Evolutionary conservation across 1,140 invertebrate species (phyloP), one percentile per base, ranked within the genome.

Genomic region (Drosophila auraria): DNA sequence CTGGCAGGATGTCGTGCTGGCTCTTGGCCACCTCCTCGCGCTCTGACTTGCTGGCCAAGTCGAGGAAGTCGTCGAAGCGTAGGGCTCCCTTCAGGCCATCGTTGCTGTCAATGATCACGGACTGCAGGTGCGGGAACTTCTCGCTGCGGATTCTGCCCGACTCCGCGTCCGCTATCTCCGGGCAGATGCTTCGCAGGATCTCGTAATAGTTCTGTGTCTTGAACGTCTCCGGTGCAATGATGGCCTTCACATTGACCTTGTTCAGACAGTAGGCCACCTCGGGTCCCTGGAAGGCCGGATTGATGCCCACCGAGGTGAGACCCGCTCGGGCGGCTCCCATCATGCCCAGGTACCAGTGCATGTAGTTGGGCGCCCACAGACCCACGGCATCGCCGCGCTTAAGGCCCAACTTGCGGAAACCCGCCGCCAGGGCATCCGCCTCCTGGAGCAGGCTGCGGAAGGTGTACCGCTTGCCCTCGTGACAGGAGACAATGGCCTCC

Each of bases 281-380:
- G 14, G 93, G 83, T 11, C 94, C 93, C 89, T 96, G 95, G 86
- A 97, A 99, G 0, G 95, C 94, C 1, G 98, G 98, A 93, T 99
- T 99, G 8, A 99, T 95, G 51, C 96, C 95, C 8, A 97, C 98
- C 65, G 96, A 93, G 66, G 98, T 95, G 0, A 98, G 93, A 1
- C 98, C 99, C 12, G 96, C 95, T 76, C 97, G 95, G 0, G 96
- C 95, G 5, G 96, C 95, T 1, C 96, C 98, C 74, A 97, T 94
- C 80, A 96, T 95, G 0, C 95, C 94, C 0, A 98, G 83, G 5
- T 97, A 94, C 98, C 98, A 99, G 83, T 97, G 96, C 7, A 95
- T 87, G 27, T 94, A 94, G 93, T 99, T 99, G 1, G 98, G 97
- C 0, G 96, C 95, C 97, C 97, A 99, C 14, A 99, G 94, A 0